These are phyloP conservation scores for Lemur catta DNA, from an alignment of 2,797 vertebrate species.

Conservation along the genomic window DNA sequence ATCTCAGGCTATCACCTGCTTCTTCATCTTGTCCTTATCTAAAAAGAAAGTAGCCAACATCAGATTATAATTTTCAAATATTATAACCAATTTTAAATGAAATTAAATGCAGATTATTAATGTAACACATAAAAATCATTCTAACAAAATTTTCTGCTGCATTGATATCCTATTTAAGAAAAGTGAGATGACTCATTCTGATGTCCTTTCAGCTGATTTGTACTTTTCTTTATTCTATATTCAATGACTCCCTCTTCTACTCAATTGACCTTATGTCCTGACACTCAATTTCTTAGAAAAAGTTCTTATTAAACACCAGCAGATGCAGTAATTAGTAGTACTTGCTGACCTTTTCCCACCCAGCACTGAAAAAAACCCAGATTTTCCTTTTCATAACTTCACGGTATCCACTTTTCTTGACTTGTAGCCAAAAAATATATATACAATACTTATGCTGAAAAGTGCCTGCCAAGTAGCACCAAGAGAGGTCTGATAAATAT, in stretches of 20 bases:
- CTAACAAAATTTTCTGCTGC: neutral
- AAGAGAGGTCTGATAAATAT: slow-evolving; percentile 52
- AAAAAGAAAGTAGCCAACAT: neutral
- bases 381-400: slow-evolving; percentile 56
- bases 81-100: slow-evolving; percentile 4
- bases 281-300: slow-evolving; percentile 11
- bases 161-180: neutral
- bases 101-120: neutral
- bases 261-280: slow-evolving; percentile 4
- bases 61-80: neutral
- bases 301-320: slow-evolving; percentile 2
- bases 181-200: neutral
- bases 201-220: neutral
- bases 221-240: slow-evolving; percentile 7
- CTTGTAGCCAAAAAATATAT: neutral
- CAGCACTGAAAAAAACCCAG: neutral
- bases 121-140: neutral
- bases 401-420: slow-evolving; percentile 9
- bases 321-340: slow-evolving; percentile 1
- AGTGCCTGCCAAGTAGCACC: neutral
- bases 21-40: neutral
- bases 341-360: slow-evolving; percentile 21
- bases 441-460: neutral
- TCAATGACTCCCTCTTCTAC: neutral
- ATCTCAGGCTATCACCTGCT: neutral